Base-by-base conservation (phyloP, 2,113 vertebrate species). In the Planiliza haematocheilus region DNA sequence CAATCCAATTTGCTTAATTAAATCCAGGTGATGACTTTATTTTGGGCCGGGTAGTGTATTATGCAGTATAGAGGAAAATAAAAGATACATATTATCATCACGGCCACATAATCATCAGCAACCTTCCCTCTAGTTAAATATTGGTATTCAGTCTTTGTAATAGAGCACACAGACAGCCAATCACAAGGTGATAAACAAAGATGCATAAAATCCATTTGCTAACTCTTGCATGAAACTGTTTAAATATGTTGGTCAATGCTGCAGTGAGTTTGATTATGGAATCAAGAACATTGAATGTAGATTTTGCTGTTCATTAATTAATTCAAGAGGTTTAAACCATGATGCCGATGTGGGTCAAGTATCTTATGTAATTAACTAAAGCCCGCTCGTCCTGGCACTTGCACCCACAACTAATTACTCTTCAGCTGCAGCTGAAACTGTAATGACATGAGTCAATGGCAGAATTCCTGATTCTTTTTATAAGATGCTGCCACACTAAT, bases 321-420 rank as follows among this genome's bases (percentile, higher is more conserved):
- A 77, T 78, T 83, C 39, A 80, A 39, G 41, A 57, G 36, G 53
- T 79, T 84, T 73, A 81, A 84, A 67, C 55, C 21, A 43, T 53
- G 30, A 57, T 57, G 49, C 24, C 1, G 34, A 75, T 73, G 17
- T 39, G 61, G 82, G 64, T 84, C 76, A 78, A 74, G 55, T 63
- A 56, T 78, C 21, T 77, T 18, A 62, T 81, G 55, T 82, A 85
- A 86, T 86, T 79, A 84, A 84, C 60, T 51, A 63, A 81, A 77
- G 70, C 46, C 72, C 78, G 57, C 81, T 89, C 46, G 20, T 80
- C 58, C 77, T 70, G 50, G 70, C 77, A 64, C 63, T 65, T 57
- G 56, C 39, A 85, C 51, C 64, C 24, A 52, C 12, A 60, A 11
- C 67, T 76, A 83, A 88, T 88, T 83, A 72, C 65, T 80, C 37